These are phyloP conservation scores for Anableps anableps DNA, from an alignment of 2,797 vertebrate genomes.

Conservation along the genomic window DNA sequence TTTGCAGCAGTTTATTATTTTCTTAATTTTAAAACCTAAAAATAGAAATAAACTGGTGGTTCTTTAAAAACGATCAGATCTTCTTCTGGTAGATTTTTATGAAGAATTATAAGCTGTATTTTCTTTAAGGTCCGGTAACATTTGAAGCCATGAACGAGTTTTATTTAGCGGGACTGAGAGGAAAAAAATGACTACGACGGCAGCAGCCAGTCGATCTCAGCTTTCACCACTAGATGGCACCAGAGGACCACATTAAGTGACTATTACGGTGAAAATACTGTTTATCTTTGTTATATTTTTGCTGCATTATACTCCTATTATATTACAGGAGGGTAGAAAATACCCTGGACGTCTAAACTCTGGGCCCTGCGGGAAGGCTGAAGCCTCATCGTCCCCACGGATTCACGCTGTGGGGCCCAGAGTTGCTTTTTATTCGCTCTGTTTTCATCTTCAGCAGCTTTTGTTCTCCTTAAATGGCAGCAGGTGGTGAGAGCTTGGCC, in stretches of 20 bases:
- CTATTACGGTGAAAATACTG: background rate
- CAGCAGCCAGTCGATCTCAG: background rate
- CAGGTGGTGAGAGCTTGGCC: background rate
- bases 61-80: too few species aligned
- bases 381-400: background rate
- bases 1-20: background rate
- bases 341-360: background rate
- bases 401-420: background rate
- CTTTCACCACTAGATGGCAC: conserved; percentile 60
- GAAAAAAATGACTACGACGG: too few species aligned
- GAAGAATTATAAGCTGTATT: background rate
- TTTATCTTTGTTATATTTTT: background rate
- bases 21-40: too few species aligned
- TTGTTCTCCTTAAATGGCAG: background rate
- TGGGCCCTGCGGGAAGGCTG: background rate
- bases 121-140: background rate
- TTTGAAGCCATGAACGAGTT: background rate
- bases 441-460: too few species aligned
- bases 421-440: too few species aligned
- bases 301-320: background rate
- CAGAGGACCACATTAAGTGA: conserved; percentile 37
- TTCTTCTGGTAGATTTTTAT: background rate
- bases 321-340: background rate
- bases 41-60: too few species aligned
- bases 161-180: background rate